Conservation (phyloP, 2,113 vertebrate genomes). For the Hemiprocne comata region DNA sequence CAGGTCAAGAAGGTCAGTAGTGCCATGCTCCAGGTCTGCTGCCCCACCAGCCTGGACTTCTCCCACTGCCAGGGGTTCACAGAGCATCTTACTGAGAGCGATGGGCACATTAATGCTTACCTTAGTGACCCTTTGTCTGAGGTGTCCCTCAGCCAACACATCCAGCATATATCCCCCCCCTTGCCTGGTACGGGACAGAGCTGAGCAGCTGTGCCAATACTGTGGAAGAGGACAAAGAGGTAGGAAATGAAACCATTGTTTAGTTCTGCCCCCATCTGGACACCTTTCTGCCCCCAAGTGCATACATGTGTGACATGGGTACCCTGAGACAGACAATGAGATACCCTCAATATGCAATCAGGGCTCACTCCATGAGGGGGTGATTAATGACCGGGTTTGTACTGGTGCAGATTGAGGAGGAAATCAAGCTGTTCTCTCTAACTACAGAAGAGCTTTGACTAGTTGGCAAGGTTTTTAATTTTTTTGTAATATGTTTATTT, state of each 20-base stretch:
- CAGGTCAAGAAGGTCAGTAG: background rate
- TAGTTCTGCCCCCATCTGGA: background rate
- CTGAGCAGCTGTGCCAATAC: accelerated
- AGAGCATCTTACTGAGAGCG: background rate
- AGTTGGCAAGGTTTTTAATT: background rate
- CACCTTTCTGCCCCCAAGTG: background rate
- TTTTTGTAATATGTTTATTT: background rate
- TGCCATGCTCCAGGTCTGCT: background rate
- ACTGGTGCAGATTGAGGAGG: background rate
- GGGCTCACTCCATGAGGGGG: background rate
- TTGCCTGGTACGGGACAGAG: background rate
- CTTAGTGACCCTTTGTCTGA: background rate
- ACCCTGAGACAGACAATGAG: background rate
- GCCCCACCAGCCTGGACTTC: background rate
- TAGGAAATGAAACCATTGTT: background rate
- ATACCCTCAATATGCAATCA: background rate
- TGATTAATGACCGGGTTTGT: background rate
- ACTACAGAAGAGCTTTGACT: background rate
- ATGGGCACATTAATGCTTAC: accelerated
- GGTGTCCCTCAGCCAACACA: background rate
- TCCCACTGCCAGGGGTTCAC: background rate
- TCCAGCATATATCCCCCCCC: accelerated
- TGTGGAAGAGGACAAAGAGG: background rate
- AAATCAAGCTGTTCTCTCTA: background rate
- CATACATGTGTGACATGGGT: background rate